Evolutionary conservation across 2,113 vertebrate genomes (phyloP).

Genomic region (Silurus meridionalis): DNA sequence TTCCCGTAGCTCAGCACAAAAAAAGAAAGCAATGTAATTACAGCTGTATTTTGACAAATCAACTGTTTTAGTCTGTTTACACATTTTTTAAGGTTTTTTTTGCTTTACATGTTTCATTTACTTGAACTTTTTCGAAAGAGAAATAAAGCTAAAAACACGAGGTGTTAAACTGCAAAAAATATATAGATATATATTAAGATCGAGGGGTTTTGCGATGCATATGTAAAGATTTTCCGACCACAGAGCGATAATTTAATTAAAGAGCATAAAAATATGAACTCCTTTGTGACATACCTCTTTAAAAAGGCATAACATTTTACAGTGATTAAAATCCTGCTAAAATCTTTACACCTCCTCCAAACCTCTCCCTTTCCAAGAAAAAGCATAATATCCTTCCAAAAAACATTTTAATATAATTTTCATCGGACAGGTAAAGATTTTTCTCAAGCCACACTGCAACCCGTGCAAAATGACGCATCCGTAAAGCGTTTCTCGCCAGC

Average conservation of each 20-base stretch:
- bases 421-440: slow-evolving; percentile 5
- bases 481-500: slow-evolving; percentile 35
- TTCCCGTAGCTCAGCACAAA: background rate
- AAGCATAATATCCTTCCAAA: background rate
- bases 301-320: slow-evolving; percentile 19
- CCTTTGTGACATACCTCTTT: background rate
- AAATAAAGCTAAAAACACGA: background rate
- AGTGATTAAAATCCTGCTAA: slow-evolving; percentile 31
- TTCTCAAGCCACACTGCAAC: background rate
- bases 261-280: slow-evolving; percentile 36
- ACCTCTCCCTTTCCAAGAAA: slow-evolving; percentile 15
- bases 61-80: background rate
- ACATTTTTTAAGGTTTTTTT: background rate
- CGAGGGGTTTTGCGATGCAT: slow-evolving; percentile 2
- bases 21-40: background rate
- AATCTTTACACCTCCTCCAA: slow-evolving; percentile 11
- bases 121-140: background rate
- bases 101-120: no score
- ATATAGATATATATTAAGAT: background rate
- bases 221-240: slow-evolving; percentile 50
- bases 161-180: background rate
- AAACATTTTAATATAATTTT: slow-evolving; percentile 21
- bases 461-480: slow-evolving; percentile 7
- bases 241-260: slow-evolving; percentile 45
- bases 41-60: background rate